Base-by-base conservation (phyloP, 1,140 invertebrate genomes). In the Mizuhopecten yessoensis region DNA sequence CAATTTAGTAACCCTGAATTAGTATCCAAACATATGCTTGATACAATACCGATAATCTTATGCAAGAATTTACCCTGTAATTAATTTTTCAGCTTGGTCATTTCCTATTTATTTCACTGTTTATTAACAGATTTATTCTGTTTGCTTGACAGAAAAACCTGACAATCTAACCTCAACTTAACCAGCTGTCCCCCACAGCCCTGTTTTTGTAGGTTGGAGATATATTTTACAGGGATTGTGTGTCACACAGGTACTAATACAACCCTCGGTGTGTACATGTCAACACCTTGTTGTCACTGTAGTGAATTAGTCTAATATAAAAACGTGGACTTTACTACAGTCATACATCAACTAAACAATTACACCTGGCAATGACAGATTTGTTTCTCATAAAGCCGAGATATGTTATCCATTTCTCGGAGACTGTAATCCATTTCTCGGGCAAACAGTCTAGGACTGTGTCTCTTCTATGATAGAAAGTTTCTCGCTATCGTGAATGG, bases 221-320 rank as follows among this genome's bases (percentile, higher is more conserved):
- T 45, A 45, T 9, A 39, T 39, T 39, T 45, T 75, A 75, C 17
- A 75, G 0, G 29, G n/a, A 29, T 29, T 29, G 57, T n/a, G 23
- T 15, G 45, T 17, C 13, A 23, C 13, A 23, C 45, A 17, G 29
- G 23, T 5, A 75, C 57, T 5, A n/a, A 75, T 75, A 75, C n/a
- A 29, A 9, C 57, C 23, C 57, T 7, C 9, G 7, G 57, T 75
- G 0, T 75, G 5, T 75, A 5, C 57, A 13, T 75, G 57, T 75
- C 57, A 75, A 0, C 57, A 75, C 57, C 57, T 75, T 75, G n/a
- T 75, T 75, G 57, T 75, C 57, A 75, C 1, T 75, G n/a, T 75
- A 75, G 57, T 75, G n/a, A 75, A 75, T 75, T 75, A 75, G 57
- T 75, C 5, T 29, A n/a, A 75, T n/a, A 75, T 75, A 75, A 75